Evolutionary conservation across 2,888 invertebrate species (phyloP).

Genomic region (Ischnus inquisitorius): DNA sequence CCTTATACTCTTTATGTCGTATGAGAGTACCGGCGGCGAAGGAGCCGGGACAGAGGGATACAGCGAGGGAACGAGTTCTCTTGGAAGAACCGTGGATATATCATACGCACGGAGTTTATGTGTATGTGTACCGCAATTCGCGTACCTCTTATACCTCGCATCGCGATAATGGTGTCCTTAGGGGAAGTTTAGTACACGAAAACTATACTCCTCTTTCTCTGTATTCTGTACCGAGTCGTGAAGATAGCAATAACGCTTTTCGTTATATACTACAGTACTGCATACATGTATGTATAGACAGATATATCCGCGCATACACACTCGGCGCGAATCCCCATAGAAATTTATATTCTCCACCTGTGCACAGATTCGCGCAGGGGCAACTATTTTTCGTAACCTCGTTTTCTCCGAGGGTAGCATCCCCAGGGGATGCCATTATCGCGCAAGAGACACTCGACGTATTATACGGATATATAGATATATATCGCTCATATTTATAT

Average conservation of each 20-base stretch:
- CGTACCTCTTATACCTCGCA: constrained; percentile 49
- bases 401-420: constrained; percentile 29
- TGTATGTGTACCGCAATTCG: background rate
- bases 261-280: too few species aligned
- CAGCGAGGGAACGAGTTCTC: constrained; percentile 13
- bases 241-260: constrained; percentile 30
- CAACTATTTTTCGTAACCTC: constrained; percentile 39
- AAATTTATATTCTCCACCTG: constrained; percentile 58
- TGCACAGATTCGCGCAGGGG: constrained; percentile 44
- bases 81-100: background rate
- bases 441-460: constrained; percentile 36
- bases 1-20: constrained; percentile 16
- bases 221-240: background rate
- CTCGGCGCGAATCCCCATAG: background rate
- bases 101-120: background rate
- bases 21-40: background rate
- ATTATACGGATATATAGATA: constrained; percentile 9
- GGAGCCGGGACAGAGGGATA: background rate
- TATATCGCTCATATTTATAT: constrained; percentile 30
- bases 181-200: constrained; percentile 31
- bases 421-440: constrained; percentile 60
- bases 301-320: background rate
- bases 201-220: constrained; percentile 26
- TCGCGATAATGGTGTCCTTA: constrained; percentile 57
- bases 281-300: background rate